These are phyloP conservation scores for Phenganax stokvisi DNA, from an alignment of 92 coral and sea anemone species.

Conservation along the genomic window DNA sequence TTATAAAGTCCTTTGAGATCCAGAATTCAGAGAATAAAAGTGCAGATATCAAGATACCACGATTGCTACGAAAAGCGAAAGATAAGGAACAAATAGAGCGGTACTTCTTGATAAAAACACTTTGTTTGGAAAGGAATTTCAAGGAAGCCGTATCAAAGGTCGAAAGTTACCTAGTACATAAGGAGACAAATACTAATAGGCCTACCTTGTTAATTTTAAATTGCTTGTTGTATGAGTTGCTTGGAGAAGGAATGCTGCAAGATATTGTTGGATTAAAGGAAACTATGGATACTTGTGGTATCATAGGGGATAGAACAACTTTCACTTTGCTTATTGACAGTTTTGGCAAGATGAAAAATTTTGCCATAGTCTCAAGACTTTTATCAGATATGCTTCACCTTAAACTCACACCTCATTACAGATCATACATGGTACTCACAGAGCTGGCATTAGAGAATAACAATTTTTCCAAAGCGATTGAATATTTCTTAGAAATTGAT, in stretches of 20 bases:
- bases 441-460: neutral
- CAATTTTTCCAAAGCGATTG: neutral
- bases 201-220: constrained; percentile 22
- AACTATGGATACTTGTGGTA: neutral
- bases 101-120: constrained; percentile 13
- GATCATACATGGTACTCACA: constrained; percentile 18
- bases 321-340: constrained; percentile 28
- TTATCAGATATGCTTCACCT: neutral
- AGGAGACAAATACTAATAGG: neutral
- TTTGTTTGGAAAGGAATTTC: constrained; percentile 7
- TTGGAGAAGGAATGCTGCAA: neutral
- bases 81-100: constrained; percentile 28
- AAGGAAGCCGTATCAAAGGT: neutral
- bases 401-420: constrained; percentile 17
- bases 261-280: constrained; percentile 14
- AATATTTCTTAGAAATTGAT: constrained; percentile 20
- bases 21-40: too few species aligned
- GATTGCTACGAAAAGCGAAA: constrained; percentile 24
- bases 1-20: too few species aligned
- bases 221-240: constrained; percentile 4
- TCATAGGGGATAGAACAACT: constrained; percentile 23
- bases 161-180: neutral
- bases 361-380: neutral
- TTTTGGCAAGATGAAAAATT: constrained; percentile 25
- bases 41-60: constrained; percentile 24